Base-by-base conservation (phyloP, 2,888 invertebrate species). In the Caenorhabditis doughertyi region DNA sequence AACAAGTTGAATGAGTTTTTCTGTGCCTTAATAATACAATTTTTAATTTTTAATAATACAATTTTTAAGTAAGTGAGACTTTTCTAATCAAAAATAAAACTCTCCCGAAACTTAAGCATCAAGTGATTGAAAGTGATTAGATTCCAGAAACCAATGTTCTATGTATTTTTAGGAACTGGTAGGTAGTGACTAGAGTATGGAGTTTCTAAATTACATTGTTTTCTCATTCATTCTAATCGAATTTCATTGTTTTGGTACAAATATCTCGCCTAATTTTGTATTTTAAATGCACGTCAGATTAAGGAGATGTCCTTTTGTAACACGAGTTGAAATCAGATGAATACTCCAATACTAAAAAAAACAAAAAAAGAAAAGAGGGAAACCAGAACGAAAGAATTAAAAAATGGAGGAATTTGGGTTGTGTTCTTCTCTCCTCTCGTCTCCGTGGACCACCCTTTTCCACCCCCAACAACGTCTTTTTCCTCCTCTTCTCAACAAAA, bases 401-500 rank as follows among this genome's bases (percentile, higher is more conserved):
- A 60, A 42, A 60, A 60, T 60, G 25, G 42, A 58, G 35, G 49
- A 60, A 47, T 71, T 60, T 25, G 70, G 70, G 70, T 71, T 71
- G 71, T 32, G 60, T 60, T 60, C 60, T 60, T 60, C 70, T 60
- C 25, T 60, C 35, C 42, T 60, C 58, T 60, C 42, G 60, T 42
- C 60, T 60, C 60, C 60, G 60, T 60, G 60, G 60, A 60, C 60
- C 60, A 25, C n/a, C 18, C 8, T 27, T 23, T 7, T 47, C 18
- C 21, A 5, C 29, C 5, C 55, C 32, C 55, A 55, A 55, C 55
- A 55, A 55, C 55, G 39, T 39, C 11, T 39, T 39, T 18, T 55
- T 25, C 4, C 11, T 25, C 32, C 18, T 32, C 9, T 35, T 56
- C 25, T 56, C 32, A 35, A 29, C 32, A 58, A 56, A 29, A 13